Base-by-base conservation (phyloP, 1,140 invertebrate genomes). In the Laodelphax striatellus region DNA sequence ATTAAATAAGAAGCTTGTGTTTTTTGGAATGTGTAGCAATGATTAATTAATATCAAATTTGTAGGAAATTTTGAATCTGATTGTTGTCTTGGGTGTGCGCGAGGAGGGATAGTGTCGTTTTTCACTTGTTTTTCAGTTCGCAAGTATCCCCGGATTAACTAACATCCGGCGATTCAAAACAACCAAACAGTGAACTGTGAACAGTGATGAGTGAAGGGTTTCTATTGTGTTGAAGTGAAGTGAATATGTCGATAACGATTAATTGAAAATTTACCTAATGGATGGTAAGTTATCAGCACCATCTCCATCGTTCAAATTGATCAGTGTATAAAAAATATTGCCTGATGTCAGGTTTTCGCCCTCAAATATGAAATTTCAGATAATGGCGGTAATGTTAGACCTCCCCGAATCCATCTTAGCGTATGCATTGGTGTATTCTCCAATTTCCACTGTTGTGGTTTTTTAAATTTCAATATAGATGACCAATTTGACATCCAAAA, bases 111-210 rank as follows among this genome's bases (percentile, higher is more conserved):
- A 16, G 16, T 50, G 46, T 17, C 10, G 6, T 50, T 50, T 50
- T 50, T 50, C 46, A 50, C 21, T 50, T 50, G 46, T 50, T 50
- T 50, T 50, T 50, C 46, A 22, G 46, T 19, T 50, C 46, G 21
- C 46, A 50, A 22, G 46, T 50, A 38, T 38, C 34, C 46, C 46
- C 46, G 46, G 46, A 55, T 41, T 56, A 53, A 58, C 34, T 58
- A 50, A 63, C 64, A 61, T 65, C 62, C 64, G 64, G 64, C 58
- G 64, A 62, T 65, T 65, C 62, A 65, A 65, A 65, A 64, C 59
- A 65, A 58, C 62, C 56, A 63, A 65, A 64, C 59, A 63, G 34
- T 38, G 34, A 11, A 38, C 34, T 38, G 34, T 38, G 34, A 38
- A 38, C 34, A 38, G 34, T 13, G 34, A 38, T 13, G 34, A 54